phyloP scores from a whole-genome alignment of 2,888 invertebrate species.

The Andrena minutula region DNA sequence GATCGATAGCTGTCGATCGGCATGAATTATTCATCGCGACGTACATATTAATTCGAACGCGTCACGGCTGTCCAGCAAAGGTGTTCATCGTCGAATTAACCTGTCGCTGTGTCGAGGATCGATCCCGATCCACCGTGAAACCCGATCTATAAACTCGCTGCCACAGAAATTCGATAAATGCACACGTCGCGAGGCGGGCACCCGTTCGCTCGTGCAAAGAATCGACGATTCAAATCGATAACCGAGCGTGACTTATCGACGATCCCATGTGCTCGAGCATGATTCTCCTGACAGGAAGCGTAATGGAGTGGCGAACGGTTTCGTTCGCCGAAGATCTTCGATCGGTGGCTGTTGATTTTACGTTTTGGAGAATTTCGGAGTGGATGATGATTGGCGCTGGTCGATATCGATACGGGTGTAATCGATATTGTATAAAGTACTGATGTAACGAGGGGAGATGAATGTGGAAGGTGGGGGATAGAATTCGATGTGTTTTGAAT shows the following conservation, averaged over 20 bases:
- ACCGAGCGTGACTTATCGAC: conserved; percentile 4
- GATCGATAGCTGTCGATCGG: conserved; percentile 67
- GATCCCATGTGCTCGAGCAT: neutral
- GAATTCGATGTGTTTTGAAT: no score
- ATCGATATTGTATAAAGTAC: no score
- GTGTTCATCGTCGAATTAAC: conserved; percentile 68
- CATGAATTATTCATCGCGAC: conserved; percentile 68
- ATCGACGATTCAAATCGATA: conserved; percentile 32
- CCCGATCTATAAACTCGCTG: conserved; percentile 50
- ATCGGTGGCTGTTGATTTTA: no score
- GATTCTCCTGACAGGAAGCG: no score
- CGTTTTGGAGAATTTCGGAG: no score
- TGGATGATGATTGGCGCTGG: no score
- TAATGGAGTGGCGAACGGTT: neutral
- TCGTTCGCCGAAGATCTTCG: neutral
- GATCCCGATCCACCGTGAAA: conserved; percentile 41
- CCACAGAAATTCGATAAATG: conserved; percentile 32
- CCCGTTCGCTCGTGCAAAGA: neutral
- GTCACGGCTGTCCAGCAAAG: conserved; percentile 58
- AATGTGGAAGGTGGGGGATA: no score
- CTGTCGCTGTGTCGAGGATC: conserved; percentile 40
- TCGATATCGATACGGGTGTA: no score
- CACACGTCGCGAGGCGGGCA: conserved; percentile 2
- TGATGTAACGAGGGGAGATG: no score
- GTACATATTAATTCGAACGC: conserved; percentile 69